Percentiles rank a stretch among this genome's conserved stretches.
These are phyloP conservation scores for Epicauta chinensis DNA, from an alignment of 1,140 invertebrate genomes.

Conservation along the genomic window DNA sequence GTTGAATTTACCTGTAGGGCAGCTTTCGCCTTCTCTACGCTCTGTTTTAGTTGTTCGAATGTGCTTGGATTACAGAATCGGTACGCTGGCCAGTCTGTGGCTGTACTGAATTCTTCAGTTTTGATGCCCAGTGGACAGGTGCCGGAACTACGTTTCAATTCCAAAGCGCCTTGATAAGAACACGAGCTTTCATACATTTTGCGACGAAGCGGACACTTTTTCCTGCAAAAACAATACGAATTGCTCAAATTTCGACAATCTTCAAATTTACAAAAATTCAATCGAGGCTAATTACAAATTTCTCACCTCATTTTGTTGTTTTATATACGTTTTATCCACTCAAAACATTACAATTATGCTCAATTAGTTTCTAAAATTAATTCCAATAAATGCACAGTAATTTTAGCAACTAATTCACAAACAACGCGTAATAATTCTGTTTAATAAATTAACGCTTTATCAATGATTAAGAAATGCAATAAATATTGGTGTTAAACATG, in stretches of 20 bases:
- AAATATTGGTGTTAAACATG: too few species aligned
- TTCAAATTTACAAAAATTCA: neutral
- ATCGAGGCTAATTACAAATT: neutral
- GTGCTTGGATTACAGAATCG: constrained; percentile 68
- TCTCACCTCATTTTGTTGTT: neutral
- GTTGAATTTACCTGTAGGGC: constrained; percentile 54
- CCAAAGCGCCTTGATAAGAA: constrained; percentile 76
- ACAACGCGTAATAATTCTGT: too few species aligned
- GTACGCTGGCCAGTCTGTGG: constrained; percentile 64
- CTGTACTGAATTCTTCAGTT: constrained; percentile 54
- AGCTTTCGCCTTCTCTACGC: constrained; percentile 82
- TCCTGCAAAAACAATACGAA: constrained; percentile 33
- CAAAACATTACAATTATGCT: too few species aligned
- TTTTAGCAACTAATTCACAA: too few species aligned
- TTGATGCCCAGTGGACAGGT: constrained; percentile 44
- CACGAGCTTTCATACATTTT: constrained; percentile 84
- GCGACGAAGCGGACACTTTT: constrained; percentile 38
- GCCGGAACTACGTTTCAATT: constrained; percentile 66
- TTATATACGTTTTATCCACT: too few species aligned
- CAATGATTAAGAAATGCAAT: too few species aligned
- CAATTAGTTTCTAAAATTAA: too few species aligned
- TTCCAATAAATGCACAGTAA: too few species aligned
- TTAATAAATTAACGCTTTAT: too few species aligned
- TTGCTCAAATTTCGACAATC: neutral
- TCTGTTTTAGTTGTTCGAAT: constrained; percentile 82